A percentile compares a stretch with the other conserved stretches of the same genome.
Evolutionary conservation across 2,797 vertebrate species (phyloP).

Genomic region (Anguilla pacifica): DNA sequence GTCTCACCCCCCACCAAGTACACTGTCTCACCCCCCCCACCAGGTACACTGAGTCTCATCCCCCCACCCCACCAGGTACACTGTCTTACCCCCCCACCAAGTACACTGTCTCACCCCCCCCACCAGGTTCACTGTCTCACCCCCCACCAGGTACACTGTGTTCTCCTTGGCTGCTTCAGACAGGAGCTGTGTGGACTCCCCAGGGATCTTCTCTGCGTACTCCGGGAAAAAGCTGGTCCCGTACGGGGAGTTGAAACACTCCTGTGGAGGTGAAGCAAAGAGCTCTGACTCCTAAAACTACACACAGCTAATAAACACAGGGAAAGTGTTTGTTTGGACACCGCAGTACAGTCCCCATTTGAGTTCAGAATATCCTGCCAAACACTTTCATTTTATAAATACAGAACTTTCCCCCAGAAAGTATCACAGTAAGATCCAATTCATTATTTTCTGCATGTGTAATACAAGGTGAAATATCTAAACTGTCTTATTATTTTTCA

Average conservation of each 20-base stretch:
- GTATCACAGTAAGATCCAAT: neutral
- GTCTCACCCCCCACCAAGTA: neutral
- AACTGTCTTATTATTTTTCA: neutral
- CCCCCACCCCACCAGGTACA: neutral
- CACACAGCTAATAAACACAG: neutral
- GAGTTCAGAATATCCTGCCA: neutral
- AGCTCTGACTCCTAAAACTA: slow-evolving; percentile 6
- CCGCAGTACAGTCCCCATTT: neutral
- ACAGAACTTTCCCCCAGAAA: neutral
- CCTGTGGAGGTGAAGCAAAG: slow-evolving; percentile 65
- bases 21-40: slow-evolving; percentile 50
- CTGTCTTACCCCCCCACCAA: slow-evolving; percentile 50
- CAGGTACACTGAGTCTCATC: too few relatives aligned
- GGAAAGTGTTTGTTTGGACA: neutral
- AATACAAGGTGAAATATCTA: neutral
- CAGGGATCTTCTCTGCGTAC: slow-evolving; percentile 92
- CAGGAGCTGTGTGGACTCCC: slow-evolving; percentile 84
- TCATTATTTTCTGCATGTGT: neutral
- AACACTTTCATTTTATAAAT: neutral
- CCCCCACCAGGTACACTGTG: slow-evolving; percentile 87
- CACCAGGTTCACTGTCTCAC: slow-evolving; percentile 60
- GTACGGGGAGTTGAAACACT: slow-evolving; percentile 97
- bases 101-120: slow-evolving; percentile 50
- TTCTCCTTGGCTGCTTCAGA: slow-evolving; percentile 87
- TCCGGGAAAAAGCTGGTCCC: slow-evolving; percentile 84